Percentiles rank a stretch among this genome's conserved stretches.
phyloP scores from a whole-genome alignment of 2,888 invertebrate genomes.

The Chelonus formosanus region DNA sequence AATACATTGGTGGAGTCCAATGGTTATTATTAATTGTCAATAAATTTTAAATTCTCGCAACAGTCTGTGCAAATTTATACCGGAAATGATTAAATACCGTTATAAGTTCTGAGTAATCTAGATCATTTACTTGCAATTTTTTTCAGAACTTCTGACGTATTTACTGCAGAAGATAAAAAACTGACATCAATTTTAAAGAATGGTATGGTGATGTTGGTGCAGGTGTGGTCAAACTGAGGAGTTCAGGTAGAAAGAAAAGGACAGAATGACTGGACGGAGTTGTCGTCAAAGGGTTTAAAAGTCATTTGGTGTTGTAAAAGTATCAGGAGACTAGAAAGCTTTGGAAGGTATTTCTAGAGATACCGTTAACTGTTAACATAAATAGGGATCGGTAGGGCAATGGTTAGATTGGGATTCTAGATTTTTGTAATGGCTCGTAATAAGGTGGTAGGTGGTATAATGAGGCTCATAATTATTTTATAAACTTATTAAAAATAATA shows the following conservation, averaged over 20 bases:
- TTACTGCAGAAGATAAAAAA: too few relatives aligned
- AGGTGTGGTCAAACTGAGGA: neutral
- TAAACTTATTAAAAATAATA: too few relatives aligned
- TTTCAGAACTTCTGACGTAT: too few relatives aligned
- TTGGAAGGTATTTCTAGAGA: too few relatives aligned
- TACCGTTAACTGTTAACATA: too few relatives aligned
- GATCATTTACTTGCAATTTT: too few relatives aligned
- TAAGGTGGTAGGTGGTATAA: too few relatives aligned
- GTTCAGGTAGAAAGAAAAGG: neutral
- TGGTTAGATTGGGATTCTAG: too few relatives aligned
- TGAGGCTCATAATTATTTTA: too few relatives aligned
- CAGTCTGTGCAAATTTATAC: neutral
- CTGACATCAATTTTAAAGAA: neutral
- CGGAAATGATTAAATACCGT: conserved; percentile 7
- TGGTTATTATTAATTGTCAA: neutral
- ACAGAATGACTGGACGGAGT: neutral
- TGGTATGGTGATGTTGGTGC: neutral
- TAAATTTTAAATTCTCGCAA: neutral
- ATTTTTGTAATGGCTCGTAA: too few relatives aligned
- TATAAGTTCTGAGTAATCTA: too few relatives aligned
- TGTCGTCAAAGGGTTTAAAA: neutral
- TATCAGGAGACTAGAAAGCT: neutral
- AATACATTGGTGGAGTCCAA: neutral
- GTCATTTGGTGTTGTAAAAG: neutral
- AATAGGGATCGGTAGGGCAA: too few relatives aligned